Evolutionary conservation across 2,113 vertebrate genomes (phyloP), one percentile per base, ranked within the genome.

Genomic region (Fregata magnificens): DNA sequence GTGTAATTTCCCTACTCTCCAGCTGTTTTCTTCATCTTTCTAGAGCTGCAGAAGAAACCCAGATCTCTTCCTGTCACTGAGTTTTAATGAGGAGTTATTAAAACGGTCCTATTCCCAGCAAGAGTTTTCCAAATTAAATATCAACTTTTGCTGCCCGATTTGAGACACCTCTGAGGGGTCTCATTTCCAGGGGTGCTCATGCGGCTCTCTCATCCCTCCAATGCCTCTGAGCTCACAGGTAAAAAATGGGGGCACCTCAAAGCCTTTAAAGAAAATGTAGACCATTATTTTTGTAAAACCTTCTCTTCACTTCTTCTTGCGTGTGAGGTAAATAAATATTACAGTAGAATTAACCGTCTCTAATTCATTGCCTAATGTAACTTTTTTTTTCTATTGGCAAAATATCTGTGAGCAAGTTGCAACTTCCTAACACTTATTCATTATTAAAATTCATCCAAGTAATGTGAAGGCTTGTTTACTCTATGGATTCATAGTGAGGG

Each of bases 61-160:
- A 47, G 47, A 66, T 45, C 76, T 88, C 49, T 44, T 91, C 10
- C 62, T 88, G 91, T 74, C 73, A 59, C 67, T 17, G 81, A 91
- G 61, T 59, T 95, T 94, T 94, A 96, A 96, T 67, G 72, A 94
- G 82, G 82, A 94, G 73, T 93, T 93, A 91, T 93, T 83, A 80
- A 96, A 92, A 94, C 65, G 19, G 25, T 77, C 69, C 76, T 88
- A 14, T 50, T 91, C 91, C 29, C 88, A 94, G 91, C 92, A 95
- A 87, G 86, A 74, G 34, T 70, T 82, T 87, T 82, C 44, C 52
- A 92, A 90, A 94, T 92, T 89, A 89, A 93, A 82, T 11, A 79
- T 56, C 49, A 71, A 69, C 36, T 91, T 93, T 32, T 84, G 76
- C 36, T 91, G 72, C 55, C 63, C 80, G 71, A 56, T 90, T 67